phyloP scores from a whole-genome alignment of 2,113 vertebrate genomes.

The Chaenocephalus aceratus region DNA sequence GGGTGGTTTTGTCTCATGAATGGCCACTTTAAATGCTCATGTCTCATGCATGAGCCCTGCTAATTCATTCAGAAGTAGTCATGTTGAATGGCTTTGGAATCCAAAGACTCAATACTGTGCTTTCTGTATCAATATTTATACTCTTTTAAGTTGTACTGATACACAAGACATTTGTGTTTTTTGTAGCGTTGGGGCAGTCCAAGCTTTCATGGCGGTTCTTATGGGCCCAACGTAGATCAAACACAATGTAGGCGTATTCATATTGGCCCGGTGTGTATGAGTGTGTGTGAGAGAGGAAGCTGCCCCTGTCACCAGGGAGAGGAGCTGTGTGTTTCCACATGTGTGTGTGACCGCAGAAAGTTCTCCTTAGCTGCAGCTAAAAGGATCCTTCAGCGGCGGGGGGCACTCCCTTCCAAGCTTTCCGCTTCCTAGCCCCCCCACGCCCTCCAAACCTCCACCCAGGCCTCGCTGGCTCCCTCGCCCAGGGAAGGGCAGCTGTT shows the following conservation, averaged over 20 bases:
- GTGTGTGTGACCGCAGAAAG: slow-evolving; percentile 37
- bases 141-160: too few species aligned
- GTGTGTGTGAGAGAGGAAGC: slow-evolving; percentile 59
- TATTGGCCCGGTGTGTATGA: slow-evolving; percentile 51
- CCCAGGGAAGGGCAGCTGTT: slow-evolving; percentile 45
- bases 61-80: slow-evolving; percentile 3
- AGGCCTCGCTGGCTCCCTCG: slow-evolving; percentile 30
- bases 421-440: slow-evolving; percentile 55
- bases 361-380: slow-evolving; percentile 49
- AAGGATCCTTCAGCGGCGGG: slow-evolving; percentile 49
- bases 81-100: slow-evolving; percentile 25
- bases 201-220: not conserved
- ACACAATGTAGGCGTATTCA: slow-evolving; percentile 65
- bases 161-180: too few species aligned
- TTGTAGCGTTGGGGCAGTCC: not conserved
- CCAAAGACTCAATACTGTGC: not conserved
- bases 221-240: slow-evolving; percentile 51
- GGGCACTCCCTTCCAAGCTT: slow-evolving; percentile 62
- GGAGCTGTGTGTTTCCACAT: slow-evolving; percentile 43
- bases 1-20: slow-evolving; percentile 7
- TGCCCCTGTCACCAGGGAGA: slow-evolving; percentile 56
- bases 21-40: not conserved
- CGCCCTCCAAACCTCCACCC: slow-evolving; percentile 62
- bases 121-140: not conserved
- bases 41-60: slow-evolving; percentile 9